A percentile compares a stretch with the other conserved stretches of the same genome.
Conservation (phyloP, 37 sponge, comb jelly and placozoan species). For the Tethya wilhelma region DNA sequence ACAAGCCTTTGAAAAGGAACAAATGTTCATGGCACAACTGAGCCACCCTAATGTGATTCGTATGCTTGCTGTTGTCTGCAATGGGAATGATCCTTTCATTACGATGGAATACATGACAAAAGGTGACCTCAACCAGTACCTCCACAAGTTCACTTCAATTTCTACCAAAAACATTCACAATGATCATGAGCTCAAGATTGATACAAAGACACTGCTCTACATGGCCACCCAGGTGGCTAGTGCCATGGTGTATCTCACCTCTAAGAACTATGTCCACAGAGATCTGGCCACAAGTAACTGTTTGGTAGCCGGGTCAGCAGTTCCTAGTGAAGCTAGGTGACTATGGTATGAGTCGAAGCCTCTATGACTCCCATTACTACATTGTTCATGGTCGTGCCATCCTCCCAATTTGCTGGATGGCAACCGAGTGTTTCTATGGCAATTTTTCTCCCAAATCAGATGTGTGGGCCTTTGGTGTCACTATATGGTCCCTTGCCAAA, state of each 20-base stretch:
- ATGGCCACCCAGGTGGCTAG: slow-evolving; percentile 65
- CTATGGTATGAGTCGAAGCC: slow-evolving; percentile 63
- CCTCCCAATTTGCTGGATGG: slow-evolving; percentile 79
- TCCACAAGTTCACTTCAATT: slow-evolving; percentile 46
- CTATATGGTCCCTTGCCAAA: slow-evolving; percentile 60
- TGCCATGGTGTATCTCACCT: slow-evolving; percentile 80
- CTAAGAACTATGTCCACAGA: slow-evolving; percentile 69
- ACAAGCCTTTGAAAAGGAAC: slow-evolving; percentile 67
- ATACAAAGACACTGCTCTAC: slow-evolving; percentile 30
- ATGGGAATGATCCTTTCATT: slow-evolving; percentile 50
- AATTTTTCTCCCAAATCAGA: slow-evolving; percentile 63
- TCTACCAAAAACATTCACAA: not conserved
- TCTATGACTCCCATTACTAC: slow-evolving; percentile 61
- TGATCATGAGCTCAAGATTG: slow-evolving; percentile 7
- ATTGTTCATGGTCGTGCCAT: slow-evolving; percentile 39
- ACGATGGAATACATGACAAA: slow-evolving; percentile 94
- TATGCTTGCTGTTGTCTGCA: slow-evolving; percentile 53
- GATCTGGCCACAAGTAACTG: slow-evolving; percentile 78
- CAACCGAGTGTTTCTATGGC: slow-evolving; percentile 69
- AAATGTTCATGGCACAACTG: slow-evolving; percentile 68
- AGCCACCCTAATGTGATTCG: slow-evolving; percentile 63
- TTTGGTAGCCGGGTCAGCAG: slow-evolving; percentile 73
- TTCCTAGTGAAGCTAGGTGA: slow-evolving; percentile 77
- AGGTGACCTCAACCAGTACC: slow-evolving; percentile 82
- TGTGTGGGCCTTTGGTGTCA: slow-evolving; percentile 73